Percentiles rank a stretch among this genome's conserved stretches.
These are phyloP conservation scores for Hymenopus coronatus DNA, from an alignment of 2,888 invertebrate genomes.

Conservation along the genomic window DNA sequence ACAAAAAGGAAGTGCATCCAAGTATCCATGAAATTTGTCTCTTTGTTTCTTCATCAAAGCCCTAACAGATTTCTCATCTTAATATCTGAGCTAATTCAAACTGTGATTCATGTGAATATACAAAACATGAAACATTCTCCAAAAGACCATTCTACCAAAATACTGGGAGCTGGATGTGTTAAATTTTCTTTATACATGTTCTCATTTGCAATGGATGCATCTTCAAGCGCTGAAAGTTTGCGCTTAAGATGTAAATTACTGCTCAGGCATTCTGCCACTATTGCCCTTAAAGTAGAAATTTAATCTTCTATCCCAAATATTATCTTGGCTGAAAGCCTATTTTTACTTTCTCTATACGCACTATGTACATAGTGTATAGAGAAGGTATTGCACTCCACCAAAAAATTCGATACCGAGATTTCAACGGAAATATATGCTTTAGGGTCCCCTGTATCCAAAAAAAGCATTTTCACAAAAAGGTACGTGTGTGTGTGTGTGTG, in stretches of 20 bases:
- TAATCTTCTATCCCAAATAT: too few species aligned
- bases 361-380: too few species aligned
- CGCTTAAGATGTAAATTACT: constrained; percentile 7
- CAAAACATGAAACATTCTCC: constrained; percentile 20
- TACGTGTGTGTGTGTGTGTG: too few species aligned
- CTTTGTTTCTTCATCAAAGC: neutral
- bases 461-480: too few species aligned
- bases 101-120: constrained; percentile 20
- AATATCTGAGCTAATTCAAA: neutral
- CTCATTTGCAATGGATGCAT: neutral
- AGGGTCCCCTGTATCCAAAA: too few species aligned
- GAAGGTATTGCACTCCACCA: too few species aligned
- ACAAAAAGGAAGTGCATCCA: too few species aligned
- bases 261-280: neutral
- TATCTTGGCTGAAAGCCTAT: too few species aligned
- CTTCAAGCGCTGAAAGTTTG: neutral
- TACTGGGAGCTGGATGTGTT: neutral
- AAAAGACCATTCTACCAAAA: constrained; percentile 27
- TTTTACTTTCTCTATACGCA: too few species aligned
- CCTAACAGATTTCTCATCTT: constrained; percentile 11
- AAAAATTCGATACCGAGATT: too few species aligned
- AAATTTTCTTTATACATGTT: constrained; percentile 1
- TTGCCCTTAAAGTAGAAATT: too few species aligned
- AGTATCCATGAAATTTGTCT: neutral
- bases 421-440: too few species aligned